Evolutionary conservation across 30 jellyfish, hydroid and myxozoan species (phyloP), one percentile per base, ranked within the genome.

Genomic region (Cassiopea xamachana): DNA sequence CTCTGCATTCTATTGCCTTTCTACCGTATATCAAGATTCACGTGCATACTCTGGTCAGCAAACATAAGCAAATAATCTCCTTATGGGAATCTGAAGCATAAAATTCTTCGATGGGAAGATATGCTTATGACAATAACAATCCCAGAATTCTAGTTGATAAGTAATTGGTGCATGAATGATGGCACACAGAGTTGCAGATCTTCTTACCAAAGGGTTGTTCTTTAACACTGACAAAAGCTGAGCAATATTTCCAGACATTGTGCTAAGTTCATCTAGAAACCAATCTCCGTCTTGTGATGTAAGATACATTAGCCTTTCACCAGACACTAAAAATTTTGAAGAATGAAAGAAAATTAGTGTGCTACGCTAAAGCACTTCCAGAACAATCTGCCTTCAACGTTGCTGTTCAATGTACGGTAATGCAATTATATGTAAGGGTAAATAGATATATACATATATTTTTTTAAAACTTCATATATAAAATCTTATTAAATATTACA

Each of bases 251-350:
- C 98, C 98, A 85, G 97, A 87, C 99, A 96, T 91, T 7, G 99
- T 91, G 79, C 97, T 91, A 7, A 96, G 90, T 79, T 96, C 99
- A 82, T 91, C 99, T 15, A 96, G 96, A 64, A 96, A 96, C 99
- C 99, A 96, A 58, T 96, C 99, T 5, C 99, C 99, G 48, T 96
- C 99, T 17, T 98, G 97, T 44, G 99, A 96, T 67, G 99, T 96
- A 75, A 96, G 81, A 84, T 96, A 97, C 99, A 96, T 96, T 71
- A 96, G 79, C 50, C 98, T 93, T 19, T 91, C 98, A 19, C 97
- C 97, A 50, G 99, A 97, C 39, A 91, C 99, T 91, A 73, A 55
- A 49, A 77, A 10, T 15, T 19, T 9, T 8, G 45, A 49, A 48
- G 39, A 27, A 27, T 27, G 39, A 27, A 27, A 27, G 39, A 27